Evolutionary conservation across 1,140 invertebrate species (phyloP).

Genomic region (Laodelphax striatellus): DNA sequence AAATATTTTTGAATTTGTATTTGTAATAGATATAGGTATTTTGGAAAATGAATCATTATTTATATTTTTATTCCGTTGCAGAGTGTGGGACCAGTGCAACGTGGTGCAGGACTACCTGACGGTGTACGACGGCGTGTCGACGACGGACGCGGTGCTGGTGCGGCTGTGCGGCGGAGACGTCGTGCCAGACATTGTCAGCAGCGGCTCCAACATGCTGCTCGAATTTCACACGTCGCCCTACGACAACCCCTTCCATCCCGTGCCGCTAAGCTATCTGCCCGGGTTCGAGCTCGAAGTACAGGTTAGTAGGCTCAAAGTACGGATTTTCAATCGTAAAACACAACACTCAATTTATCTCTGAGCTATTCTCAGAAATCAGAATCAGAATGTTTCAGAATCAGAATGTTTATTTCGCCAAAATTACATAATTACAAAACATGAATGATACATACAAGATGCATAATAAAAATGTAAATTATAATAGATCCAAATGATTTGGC

Average conservation of each 20-base stretch:
- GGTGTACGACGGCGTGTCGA: conserved; percentile 66
- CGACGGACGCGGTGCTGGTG: conserved; percentile 56
- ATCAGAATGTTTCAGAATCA: too few species aligned
- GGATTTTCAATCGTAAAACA: too few species aligned
- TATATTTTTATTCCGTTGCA: conserved; percentile 24
- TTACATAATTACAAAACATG: too few species aligned
- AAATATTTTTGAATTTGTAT: too few species aligned
- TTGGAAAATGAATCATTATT: too few species aligned
- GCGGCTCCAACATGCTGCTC: conserved; percentile 62
- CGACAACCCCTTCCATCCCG: conserved; percentile 68
- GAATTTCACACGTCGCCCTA: conserved; percentile 73
- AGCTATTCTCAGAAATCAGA: too few species aligned
- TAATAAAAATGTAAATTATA: too few species aligned
- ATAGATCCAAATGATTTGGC: too few species aligned
- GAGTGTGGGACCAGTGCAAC: conserved; percentile 70
- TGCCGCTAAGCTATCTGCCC: conserved; percentile 60
- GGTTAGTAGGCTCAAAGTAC: conserved; percentile 19
- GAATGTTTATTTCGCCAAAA: too few species aligned
- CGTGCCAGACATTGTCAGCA: conserved; percentile 66
- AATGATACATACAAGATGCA: too few species aligned
- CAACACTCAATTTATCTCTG: too few species aligned
- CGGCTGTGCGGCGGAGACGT: conserved; percentile 71
- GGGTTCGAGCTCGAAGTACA: conserved; percentile 54
- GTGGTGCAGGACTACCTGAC: conserved; percentile 69
- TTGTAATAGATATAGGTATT: too few species aligned